Percentiles rank a stretch among this genome's conserved stretches.
Evolutionary conservation across 2,113 vertebrate genomes (phyloP).

Genomic region (Fulica atra): DNA sequence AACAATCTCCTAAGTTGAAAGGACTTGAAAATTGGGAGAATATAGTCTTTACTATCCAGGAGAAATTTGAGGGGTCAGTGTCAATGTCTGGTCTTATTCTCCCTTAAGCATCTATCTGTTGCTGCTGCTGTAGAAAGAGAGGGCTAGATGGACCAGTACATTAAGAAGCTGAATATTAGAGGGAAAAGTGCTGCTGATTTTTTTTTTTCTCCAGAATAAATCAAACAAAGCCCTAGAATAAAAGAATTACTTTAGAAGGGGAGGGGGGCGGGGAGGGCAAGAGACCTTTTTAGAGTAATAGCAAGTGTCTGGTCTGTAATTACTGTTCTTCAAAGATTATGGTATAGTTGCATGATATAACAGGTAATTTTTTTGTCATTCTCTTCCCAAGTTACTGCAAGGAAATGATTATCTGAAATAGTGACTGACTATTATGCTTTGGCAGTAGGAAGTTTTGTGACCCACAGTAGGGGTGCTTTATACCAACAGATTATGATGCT

Average conservation of each 20-base stretch:
- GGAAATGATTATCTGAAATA: background rate
- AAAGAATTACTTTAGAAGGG: background rate
- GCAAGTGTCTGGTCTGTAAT: background rate
- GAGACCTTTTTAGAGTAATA: background rate
- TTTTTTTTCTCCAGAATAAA: background rate
- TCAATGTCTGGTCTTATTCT: background rate
- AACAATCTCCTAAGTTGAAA: background rate
- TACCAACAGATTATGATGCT: background rate
- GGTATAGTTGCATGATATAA: background rate
- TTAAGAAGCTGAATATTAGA: background rate
- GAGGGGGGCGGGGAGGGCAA: too few species aligned
- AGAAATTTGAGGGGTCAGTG: background rate
- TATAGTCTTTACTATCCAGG: background rate
- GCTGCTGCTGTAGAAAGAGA: background rate
- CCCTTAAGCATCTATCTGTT: background rate
- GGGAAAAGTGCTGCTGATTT: background rate
- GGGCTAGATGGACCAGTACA: background rate
- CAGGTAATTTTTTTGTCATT: background rate
- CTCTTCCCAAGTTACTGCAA: background rate
- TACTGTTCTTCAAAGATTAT: background rate
- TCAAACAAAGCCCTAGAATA: background rate
- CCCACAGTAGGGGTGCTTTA: background rate
- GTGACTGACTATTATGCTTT: background rate
- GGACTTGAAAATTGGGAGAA: background rate
- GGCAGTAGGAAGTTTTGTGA: background rate